These are phyloP conservation scores for Diachasmimorpha longicaudata DNA, from an alignment of 1,140 invertebrate species.

Conservation along the genomic window DNA sequence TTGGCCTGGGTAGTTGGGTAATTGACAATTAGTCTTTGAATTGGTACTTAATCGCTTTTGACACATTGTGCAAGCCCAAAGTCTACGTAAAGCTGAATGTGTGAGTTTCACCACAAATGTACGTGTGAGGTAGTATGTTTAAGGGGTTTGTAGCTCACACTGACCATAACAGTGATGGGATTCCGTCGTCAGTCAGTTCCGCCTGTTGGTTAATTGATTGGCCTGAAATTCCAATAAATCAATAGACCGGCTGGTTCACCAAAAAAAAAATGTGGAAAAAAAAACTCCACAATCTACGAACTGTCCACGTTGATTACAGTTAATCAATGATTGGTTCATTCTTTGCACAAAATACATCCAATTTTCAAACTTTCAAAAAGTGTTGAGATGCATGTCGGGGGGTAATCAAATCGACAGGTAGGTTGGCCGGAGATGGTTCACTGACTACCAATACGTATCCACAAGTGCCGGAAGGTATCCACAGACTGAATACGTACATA, in stretches of 20 bases:
- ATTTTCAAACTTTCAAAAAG: not conserved
- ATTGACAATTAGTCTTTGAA: conserved; percentile 23
- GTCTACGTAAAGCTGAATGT: not conserved
- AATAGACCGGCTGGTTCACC: not conserved
- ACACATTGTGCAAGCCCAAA: not conserved
- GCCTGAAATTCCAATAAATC: conserved; percentile 6
- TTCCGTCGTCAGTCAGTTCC: not conserved
- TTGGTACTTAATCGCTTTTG: not conserved
- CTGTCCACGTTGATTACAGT: not conserved
- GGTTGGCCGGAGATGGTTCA: not conserved
- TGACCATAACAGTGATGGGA: not conserved
- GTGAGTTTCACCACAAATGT: not conserved
- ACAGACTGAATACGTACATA: not conserved
- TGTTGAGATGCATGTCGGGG: not conserved
- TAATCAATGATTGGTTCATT: not conserved
- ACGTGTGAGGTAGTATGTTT: not conserved
- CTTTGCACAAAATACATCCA: not conserved
- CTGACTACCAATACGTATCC: not conserved
- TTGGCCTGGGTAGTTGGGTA: not conserved
- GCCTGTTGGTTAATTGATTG: conserved; percentile 1
- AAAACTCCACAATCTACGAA: not conserved
- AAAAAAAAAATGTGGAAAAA: not conserved
- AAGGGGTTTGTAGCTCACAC: not conserved
- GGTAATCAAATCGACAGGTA: conserved; percentile 1
- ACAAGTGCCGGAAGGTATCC: not conserved